Conservation (phyloP, 1,140 invertebrate species). For the Drosophila chauvacae region DNA sequence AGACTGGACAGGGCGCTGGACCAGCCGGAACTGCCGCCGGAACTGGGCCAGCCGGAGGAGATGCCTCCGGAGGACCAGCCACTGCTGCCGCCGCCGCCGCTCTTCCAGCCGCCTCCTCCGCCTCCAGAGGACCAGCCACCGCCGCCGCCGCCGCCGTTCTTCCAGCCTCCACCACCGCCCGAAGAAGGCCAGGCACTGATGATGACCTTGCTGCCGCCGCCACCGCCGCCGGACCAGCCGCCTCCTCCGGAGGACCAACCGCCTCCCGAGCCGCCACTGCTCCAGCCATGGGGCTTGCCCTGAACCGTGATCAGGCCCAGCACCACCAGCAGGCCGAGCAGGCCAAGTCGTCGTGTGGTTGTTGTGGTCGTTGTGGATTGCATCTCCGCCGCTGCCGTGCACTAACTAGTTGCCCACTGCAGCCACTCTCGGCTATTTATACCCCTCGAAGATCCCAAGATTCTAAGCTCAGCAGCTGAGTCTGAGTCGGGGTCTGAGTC, state of each 20-base stretch:
- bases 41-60: constrained; percentile 28
- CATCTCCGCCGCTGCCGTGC: constrained; percentile 72
- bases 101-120: constrained; percentile 44
- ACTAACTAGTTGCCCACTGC: constrained; percentile 71
- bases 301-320: constrained; percentile 39
- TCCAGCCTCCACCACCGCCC: constrained; percentile 47
- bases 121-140: constrained; percentile 39
- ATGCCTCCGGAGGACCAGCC: constrained; percentile 34
- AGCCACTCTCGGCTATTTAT: constrained; percentile 71
- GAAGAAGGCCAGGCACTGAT: constrained; percentile 45
- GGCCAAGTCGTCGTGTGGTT: constrained; percentile 32
- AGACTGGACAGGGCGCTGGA: constrained; percentile 33
- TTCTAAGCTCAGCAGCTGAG: constrained; percentile 21
- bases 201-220: constrained; percentile 34
- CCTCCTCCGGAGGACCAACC: constrained; percentile 42
- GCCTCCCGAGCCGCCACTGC: constrained; percentile 22
- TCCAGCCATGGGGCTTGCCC: constrained; percentile 64
- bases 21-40: constrained; percentile 28
- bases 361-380: constrained; percentile 46
- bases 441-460: constrained; percentile 41
- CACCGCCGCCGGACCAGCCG: constrained; percentile 29
- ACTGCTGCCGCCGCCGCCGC: constrained; percentile 27
- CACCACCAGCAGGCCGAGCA: constrained; percentile 42
- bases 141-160: constrained; percentile 25
- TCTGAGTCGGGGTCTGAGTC: background rate